phyloP scores from a whole-genome alignment of 2,888 invertebrate species.

The Petrophora chlorosata region DNA sequence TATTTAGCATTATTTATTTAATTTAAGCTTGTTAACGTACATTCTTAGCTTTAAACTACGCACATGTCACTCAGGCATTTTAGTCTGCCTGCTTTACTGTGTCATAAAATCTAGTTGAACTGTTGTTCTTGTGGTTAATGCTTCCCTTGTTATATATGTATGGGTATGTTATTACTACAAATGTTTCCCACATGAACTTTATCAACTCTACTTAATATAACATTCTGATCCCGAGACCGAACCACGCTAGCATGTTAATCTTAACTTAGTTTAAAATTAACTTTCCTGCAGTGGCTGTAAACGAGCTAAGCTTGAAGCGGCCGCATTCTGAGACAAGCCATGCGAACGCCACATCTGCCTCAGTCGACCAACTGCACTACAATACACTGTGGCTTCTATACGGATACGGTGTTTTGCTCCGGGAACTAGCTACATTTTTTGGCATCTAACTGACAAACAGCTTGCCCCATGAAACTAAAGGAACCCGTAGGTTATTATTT shows the following conservation, averaged over 20 bases:
- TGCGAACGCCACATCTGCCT: constrained; percentile 53
- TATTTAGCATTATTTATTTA: no score
- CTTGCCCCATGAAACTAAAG: constrained; percentile 8
- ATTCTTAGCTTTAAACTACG: no score
- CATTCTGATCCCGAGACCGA: background rate
- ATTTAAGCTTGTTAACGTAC: no score
- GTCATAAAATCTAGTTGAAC: no score
- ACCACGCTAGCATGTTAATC: constrained; percentile 5
- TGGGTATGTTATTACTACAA: no score
- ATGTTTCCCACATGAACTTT: no score
- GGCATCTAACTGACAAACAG: constrained; percentile 11
- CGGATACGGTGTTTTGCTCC: constrained; percentile 53
- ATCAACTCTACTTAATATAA: constrained; percentile 3
- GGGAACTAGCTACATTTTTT: constrained; percentile 39
- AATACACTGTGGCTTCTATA: constrained; percentile 49
- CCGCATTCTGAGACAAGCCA: constrained; percentile 66
- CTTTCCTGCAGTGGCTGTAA: constrained; percentile 68
- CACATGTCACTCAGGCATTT: no score
- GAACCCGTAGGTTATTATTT: constrained; percentile 18
- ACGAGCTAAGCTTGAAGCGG: constrained; percentile 73
- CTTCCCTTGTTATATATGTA: no score
- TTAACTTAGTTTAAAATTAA: constrained; percentile 20
- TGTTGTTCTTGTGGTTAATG: no score
- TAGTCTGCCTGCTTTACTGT: no score
- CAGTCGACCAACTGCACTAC: constrained; percentile 33